Base-by-base conservation (phyloP, 2,797 vertebrate genomes). In the Phyllotis vaccarum region DNA sequence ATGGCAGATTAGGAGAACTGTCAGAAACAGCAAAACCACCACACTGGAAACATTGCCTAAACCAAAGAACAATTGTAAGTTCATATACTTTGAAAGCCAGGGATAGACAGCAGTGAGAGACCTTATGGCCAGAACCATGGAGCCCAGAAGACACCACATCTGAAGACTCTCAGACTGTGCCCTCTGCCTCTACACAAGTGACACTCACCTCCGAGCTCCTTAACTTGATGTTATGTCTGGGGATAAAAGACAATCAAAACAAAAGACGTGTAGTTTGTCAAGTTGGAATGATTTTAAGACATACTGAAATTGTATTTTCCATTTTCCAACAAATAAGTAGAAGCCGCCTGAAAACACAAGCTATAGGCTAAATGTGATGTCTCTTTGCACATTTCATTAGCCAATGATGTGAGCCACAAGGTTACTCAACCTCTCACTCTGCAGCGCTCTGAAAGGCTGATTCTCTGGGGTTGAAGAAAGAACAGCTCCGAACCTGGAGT, bases 401-500 rank as follows among this genome's bases (percentile, higher is more conserved):
- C 60, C 11, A 6, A 4, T 92, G 79, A 68, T 58, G 7, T 31
- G 75, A 82, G 7, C 34, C 68, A 80, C 64, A 79, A 22, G 3
- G 43, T 88, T 52, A 9, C 37, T 24, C 75, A n/a, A 0, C 34
- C 40, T 66, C 75, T 62, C 10, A 7, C 31, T n/a, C 79, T 52
- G 16, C 78, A 3, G 31, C 21, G 11, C 29, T 17, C 24, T 40
- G 12, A 76, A 10, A n/a, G 40, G 54, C 24, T 2, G 0, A 40
- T 64, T 21, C 70, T 40, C 82, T 68, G 5, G 7, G 9, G 0
- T 22, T 87, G 60, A 93, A 49, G 31, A 85, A 87, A 94, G 64
- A 93, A 43, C 87, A 96, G 86, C 94, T 93, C 76, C 97, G 90
- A 86, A 9, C 40, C 24, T 68, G 89, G 81, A 93, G 92, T 96